Base-by-base conservation (phyloP, 1,140 invertebrate genomes). In the Drosophila santomea region DNA sequence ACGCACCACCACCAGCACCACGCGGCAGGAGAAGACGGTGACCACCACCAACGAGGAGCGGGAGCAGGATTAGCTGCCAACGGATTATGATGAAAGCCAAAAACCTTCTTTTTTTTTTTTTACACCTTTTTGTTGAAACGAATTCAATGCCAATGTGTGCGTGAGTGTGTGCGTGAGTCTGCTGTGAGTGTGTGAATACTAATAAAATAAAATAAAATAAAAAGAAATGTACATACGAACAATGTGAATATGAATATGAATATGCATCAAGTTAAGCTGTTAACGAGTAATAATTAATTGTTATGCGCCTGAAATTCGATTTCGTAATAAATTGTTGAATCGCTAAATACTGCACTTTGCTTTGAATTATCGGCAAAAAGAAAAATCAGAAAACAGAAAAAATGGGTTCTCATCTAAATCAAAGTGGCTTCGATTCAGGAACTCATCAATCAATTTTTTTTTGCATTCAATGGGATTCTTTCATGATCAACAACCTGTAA, bases 1-100 rank as follows among this genome's bases (percentile, higher is more conserved):
- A 2, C 83, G 76, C 36, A 73, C 80, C 10, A 78, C 78, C 7
- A 67, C 74, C 43, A 69, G 62, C 28, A 79, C 52, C 43, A 85
- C 71, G 44, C 77, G 28, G 38, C 60, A 60, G 52, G 58, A 74
- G 56, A 78, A 69, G 43, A 56, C 74, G 47, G 63, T 74, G 55
- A 57, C 75, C 61, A 73, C 58, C 59, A 80, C 57, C 52, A 55
- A 36, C 8, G 69, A 62, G 3, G 55, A 78, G 7, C 60, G 28
- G 14, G 52, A 59, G 41, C 32, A 32, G 32, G 51, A 67, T 14
- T 68, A 74, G 58, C 38, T 4, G 20, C 17, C 23, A 28, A 0
- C 23, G 1, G 36, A n/a, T 10, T 43, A 43, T 11, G 2, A 20
- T 3, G 6, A 17, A 2, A 15, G 10, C 7, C 3, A 44, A 44